Conservation (phyloP, 2,113 vertebrate species). For the Chitala chitala region DNA sequence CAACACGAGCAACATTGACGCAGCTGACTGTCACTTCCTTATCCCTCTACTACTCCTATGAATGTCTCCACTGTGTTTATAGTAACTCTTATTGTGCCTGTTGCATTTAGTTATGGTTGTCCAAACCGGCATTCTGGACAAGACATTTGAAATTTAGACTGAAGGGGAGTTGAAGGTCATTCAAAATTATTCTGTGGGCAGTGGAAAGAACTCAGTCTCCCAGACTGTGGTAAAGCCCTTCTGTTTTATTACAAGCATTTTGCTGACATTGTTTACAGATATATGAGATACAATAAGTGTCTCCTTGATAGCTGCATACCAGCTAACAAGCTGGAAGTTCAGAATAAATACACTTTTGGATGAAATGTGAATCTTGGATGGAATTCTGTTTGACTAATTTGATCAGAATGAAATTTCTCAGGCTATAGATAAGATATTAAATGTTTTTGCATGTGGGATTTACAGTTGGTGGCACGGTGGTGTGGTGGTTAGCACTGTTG, state of each 20-base stretch:
- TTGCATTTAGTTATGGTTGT: background rate
- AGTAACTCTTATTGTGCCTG: background rate
- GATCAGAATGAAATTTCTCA: no score
- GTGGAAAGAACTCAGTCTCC: background rate
- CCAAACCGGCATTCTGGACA: background rate
- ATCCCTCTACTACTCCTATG: no score
- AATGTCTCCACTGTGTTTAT: no score
- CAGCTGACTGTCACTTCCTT: no score
- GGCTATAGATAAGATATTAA: no score
- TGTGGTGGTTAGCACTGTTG: no score
- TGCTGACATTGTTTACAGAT: background rate
- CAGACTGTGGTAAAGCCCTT: slow-evolving; percentile 1
- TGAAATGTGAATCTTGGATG: no score
- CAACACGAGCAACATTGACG: no score
- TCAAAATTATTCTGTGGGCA: background rate
- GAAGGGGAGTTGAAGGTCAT: background rate
- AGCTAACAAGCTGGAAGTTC: background rate
- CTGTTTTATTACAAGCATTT: background rate
- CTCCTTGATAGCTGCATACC: no score
- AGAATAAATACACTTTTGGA: background rate
- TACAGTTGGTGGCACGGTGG: no score
- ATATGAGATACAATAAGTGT: background rate
- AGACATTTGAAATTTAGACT: background rate
- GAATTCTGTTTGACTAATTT: background rate
- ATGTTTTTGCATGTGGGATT: no score